phyloP scores from a whole-genome alignment of 2,888 invertebrate species.

The Cancer borealis region DNA sequence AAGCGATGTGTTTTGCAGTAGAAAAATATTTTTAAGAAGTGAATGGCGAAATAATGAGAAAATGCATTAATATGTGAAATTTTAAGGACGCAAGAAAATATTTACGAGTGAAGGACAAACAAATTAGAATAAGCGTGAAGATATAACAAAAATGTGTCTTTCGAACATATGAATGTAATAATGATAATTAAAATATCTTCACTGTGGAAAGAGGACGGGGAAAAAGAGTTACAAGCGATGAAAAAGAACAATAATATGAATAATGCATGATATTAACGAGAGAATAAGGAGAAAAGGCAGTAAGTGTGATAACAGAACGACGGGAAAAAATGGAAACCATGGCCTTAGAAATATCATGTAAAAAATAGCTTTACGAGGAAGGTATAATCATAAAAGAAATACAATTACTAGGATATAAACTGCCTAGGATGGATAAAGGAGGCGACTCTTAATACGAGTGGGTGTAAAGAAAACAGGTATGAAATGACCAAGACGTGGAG shows the following conservation, averaged over 20 bases:
- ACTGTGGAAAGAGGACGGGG: background rate
- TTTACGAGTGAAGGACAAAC: background rate
- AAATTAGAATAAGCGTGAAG: background rate
- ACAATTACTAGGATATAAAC: background rate
- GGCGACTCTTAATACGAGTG: background rate
- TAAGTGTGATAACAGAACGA: background rate
- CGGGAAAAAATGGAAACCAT: background rate
- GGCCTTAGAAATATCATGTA: background rate
- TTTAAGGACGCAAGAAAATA: background rate
- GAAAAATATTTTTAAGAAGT: too few species aligned
- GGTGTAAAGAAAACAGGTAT: background rate
- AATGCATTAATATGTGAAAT: too few species aligned
- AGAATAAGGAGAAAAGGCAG: background rate
- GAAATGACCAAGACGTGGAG: background rate
- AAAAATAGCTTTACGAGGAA: background rate
- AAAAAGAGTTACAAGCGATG: too few species aligned
- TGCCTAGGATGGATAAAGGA: background rate
- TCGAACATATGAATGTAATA: background rate
- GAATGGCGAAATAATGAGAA: too few species aligned
- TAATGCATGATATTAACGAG: background rate
- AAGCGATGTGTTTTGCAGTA: background rate
- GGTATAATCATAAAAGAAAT: background rate
- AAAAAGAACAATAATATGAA: background rate
- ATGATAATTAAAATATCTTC: background rate
- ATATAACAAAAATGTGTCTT: background rate